These are phyloP conservation scores for Cecidostiba fungosa DNA, from an alignment of 2,888 invertebrate genomes.

Conservation along the genomic window DNA sequence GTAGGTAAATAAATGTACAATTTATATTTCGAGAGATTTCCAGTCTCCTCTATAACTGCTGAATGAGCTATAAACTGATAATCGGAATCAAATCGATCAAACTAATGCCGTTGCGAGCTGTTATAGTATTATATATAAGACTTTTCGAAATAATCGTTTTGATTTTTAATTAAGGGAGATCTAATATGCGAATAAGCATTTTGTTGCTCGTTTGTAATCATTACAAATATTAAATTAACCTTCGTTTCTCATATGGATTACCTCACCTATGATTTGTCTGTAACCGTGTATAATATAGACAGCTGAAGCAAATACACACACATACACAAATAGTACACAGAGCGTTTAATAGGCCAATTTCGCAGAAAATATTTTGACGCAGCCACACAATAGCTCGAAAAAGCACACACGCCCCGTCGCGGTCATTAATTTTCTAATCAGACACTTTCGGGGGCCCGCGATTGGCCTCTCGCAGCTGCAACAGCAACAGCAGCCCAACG, in stretches of 20 bases:
- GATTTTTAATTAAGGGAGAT: not conserved
- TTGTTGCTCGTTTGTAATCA: too few species aligned
- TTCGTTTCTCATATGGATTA: not conserved
- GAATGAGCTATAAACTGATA: conserved; percentile 23
- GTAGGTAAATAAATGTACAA: conserved; percentile 57
- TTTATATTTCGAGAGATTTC: conserved; percentile 51
- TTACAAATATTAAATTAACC: not conserved
- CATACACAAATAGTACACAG: not conserved
- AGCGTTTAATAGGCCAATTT: conserved; percentile 10
- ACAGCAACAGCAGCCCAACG: conserved; percentile 44
- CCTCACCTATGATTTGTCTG: not conserved
- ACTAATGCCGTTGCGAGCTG: conserved; percentile 7
- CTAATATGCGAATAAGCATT: not conserved
- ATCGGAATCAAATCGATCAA: conserved; percentile 38
- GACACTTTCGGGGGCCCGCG: conserved; percentile 51
- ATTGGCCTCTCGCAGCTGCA: conserved; percentile 48
- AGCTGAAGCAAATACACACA: not conserved
- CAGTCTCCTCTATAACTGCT: conserved; percentile 2
- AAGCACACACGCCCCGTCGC: conserved; percentile 45
- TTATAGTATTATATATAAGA: not conserved
- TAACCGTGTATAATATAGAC: not conserved
- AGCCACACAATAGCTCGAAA: conserved; percentile 11
- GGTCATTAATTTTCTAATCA: conserved; percentile 63
- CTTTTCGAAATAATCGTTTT: not conserved
- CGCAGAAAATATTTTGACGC: conserved; percentile 51